Evolutionary conservation across 1,140 invertebrate species (phyloP).

Genomic region (Hormaphis cornu): DNA sequence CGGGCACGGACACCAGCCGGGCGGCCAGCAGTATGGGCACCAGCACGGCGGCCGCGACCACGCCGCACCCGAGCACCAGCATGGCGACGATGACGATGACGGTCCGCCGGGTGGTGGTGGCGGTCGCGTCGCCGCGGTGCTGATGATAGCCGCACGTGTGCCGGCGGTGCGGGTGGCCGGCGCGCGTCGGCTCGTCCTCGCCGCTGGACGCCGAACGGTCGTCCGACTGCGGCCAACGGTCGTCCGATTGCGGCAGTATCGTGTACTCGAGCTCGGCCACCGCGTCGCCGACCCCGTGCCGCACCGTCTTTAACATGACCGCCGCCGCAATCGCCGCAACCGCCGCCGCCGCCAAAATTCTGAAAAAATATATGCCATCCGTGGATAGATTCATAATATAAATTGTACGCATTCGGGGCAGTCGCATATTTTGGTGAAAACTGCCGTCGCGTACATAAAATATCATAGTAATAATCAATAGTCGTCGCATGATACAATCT

Average conservation of each 20-base stretch:
- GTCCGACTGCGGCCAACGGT: conserved; percentile 17
- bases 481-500: no score
- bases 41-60: conserved; percentile 30
- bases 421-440: no score
- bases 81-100: conserved; percentile 23
- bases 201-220: conserved; percentile 1
- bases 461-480: no score
- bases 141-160: not conserved
- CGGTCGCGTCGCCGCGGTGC: not conserved
- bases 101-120: conserved; percentile 11
- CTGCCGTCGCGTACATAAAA: no score
- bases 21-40: conserved; percentile 31
- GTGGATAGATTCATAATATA: no score
- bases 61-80: conserved; percentile 30
- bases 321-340: not conserved
- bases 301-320: conserved; percentile 16
- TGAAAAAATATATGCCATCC: no score
- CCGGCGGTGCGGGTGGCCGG: not conserved
- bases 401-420: no score
- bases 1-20: conserved; percentile 18
- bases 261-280: conserved; percentile 21
- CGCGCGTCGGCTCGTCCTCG: not conserved
- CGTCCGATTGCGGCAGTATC: conserved; percentile 21
- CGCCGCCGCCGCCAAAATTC: no score
- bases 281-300: not conserved